Conservation (phyloP, 2,888 invertebrate genomes). For the Dicranocentrus wangi region DNA sequence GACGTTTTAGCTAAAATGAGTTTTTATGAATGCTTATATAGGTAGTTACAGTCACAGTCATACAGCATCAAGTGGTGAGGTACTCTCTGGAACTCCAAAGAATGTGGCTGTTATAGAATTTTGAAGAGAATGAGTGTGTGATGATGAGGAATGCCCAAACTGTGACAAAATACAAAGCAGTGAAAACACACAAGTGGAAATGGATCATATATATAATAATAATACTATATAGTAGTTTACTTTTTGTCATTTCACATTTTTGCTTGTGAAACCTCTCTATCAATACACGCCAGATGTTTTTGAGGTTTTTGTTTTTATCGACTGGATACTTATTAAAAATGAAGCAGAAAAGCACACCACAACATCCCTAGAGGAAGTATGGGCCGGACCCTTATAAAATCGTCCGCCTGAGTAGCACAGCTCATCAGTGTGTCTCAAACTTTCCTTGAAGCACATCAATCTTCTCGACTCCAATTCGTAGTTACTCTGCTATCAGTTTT, state of each 20-base stretch:
- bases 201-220: neutral
- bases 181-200: too few species aligned
- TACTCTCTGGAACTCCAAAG: too few species aligned
- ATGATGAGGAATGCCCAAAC: too few species aligned
- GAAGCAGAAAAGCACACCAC: constrained; percentile 39
- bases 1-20: too few species aligned
- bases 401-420: constrained; percentile 38
- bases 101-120: too few species aligned
- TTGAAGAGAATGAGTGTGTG: too few species aligned
- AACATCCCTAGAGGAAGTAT: constrained; percentile 72
- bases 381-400: constrained; percentile 69
- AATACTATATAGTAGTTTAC: neutral
- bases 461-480: constrained; percentile 14
- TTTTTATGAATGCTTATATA: too few species aligned
- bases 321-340: constrained; percentile 52
- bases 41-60: too few species aligned
- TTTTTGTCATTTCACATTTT: neutral
- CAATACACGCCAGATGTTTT: constrained; percentile 71
- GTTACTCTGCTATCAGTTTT: constrained; percentile 11
- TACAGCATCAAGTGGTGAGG: too few species aligned
- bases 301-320: constrained; percentile 70
- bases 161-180: too few species aligned
- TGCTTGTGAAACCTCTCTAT: constrained; percentile 60
- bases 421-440: constrained; percentile 50
- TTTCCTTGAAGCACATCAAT: constrained; percentile 35